Percentiles rank a stretch among this genome's conserved stretches.
These are phyloP conservation scores for Caenorhabditis angaria DNA, from an alignment of 2,888 invertebrate species.

Conservation along the genomic window DNA sequence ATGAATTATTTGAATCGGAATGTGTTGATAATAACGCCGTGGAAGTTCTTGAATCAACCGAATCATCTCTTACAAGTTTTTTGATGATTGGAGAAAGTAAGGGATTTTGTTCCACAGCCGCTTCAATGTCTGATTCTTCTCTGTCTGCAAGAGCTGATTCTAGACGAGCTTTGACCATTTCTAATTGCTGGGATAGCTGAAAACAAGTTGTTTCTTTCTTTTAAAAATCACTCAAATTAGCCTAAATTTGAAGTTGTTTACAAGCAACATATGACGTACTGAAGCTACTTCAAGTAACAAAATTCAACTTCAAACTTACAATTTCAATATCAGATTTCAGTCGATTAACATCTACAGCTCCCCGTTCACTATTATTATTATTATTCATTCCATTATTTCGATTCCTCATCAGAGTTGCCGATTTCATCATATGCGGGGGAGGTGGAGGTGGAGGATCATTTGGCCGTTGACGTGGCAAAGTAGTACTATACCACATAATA, in stretches of 20 bases:
- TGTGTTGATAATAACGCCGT: conserved; percentile 42
- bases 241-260: too few species aligned
- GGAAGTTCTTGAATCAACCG: conserved; percentile 48
- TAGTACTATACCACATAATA: conserved; percentile 42
- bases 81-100: not conserved
- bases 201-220: conserved; percentile 8
- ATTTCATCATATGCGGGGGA: conserved; percentile 37
- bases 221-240: not conserved
- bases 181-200: conserved; percentile 45
- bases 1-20: conserved; percentile 26
- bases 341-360: conserved; percentile 41
- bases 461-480: conserved; percentile 35
- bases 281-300: too few species aligned
- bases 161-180: conserved; percentile 45
- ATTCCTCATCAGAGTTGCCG: conserved; percentile 28
- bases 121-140: conserved; percentile 13
- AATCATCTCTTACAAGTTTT: conserved; percentile 25
- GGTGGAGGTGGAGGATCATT: conserved; percentile 40
- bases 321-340: conserved; percentile 48
- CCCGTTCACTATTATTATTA: not conserved
- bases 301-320: conserved; percentile 17
- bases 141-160: conserved; percentile 36
- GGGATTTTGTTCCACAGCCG: not conserved
- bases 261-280: too few species aligned
- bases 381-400: conserved; percentile 7